These are phyloP conservation scores for Drepana falcataria DNA, from an alignment of 2,888 invertebrate genomes.

Conservation along the genomic window DNA sequence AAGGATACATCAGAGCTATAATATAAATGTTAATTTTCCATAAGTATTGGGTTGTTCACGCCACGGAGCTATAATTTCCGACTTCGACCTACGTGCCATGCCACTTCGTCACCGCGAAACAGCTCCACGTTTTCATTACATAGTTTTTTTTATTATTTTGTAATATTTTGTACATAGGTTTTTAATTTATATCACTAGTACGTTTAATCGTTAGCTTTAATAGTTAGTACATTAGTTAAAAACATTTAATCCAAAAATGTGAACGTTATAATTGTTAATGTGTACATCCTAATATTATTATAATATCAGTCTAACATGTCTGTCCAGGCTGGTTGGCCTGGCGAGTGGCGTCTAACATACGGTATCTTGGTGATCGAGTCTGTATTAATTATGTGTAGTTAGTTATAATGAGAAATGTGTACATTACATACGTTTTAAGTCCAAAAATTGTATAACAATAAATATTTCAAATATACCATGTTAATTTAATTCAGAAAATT, in stretches of 20 bases:
- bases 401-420: conserved; percentile 38
- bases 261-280: conserved; percentile 44
- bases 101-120: conserved; percentile 24
- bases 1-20: too few species aligned
- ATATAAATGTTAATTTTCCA: not conserved
- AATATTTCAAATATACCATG: conserved; percentile 46
- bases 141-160: conserved; percentile 32
- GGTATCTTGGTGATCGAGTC: conserved; percentile 15
- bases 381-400: conserved; percentile 12
- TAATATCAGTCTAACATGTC: conserved; percentile 33
- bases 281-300: conserved; percentile 34
- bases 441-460: conserved; percentile 64
- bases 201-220: conserved; percentile 72
- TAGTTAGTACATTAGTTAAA: conserved; percentile 62
- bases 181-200: conserved; percentile 62
- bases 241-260: conserved; percentile 67
- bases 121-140: conserved; percentile 6
- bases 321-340: conserved; percentile 10
- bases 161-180: conserved; percentile 75
- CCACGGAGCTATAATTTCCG: conserved; percentile 5
- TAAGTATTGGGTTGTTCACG: not conserved
- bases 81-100: conserved; percentile 51
- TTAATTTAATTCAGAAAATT: conserved; percentile 8
- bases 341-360: conserved; percentile 6
- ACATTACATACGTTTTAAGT: conserved; percentile 59